These are phyloP conservation scores for Enteromius argenteus DNA, from an alignment of 2,797 vertebrate genomes.

Conservation along the genomic window DNA sequence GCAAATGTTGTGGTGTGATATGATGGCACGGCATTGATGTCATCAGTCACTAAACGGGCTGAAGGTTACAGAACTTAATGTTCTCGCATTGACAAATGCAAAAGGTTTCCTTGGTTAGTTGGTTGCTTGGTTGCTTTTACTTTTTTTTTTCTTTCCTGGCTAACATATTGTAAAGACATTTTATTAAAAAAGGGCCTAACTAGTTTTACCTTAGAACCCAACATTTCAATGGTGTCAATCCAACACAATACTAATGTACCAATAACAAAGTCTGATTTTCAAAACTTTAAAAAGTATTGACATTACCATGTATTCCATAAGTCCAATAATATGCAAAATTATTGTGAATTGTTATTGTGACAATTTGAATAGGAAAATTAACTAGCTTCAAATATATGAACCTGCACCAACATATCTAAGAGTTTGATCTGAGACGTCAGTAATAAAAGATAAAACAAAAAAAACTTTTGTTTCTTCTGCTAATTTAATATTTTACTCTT, in stretches of 20 bases:
- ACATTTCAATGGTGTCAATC: not conserved
- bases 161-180: not conserved
- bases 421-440: not conserved
- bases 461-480: not conserved
- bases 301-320: not conserved
- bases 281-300: not conserved
- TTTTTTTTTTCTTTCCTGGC: not conserved
- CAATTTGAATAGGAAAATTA: not conserved
- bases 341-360: not conserved
- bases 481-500: not conserved
- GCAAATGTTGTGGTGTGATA: conserved; percentile 59
- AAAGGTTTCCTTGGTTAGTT: not conserved
- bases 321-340: not conserved
- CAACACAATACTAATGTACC: not conserved
- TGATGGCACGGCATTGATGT: conserved; percentile 58
- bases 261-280: not conserved
- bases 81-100: conserved; percentile 41
- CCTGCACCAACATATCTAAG: not conserved
- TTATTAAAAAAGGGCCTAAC: not conserved
- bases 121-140: not conserved
- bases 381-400: not conserved
- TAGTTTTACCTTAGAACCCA: no score
- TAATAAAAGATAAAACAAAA: not conserved
- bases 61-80: conserved; percentile 58
- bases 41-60: conserved; percentile 44